A percentile compares a stretch with the other conserved stretches of the same genome.
Conservation (phyloP, 1,140 invertebrate genomes). For the Hyles euphorbiae region DNA sequence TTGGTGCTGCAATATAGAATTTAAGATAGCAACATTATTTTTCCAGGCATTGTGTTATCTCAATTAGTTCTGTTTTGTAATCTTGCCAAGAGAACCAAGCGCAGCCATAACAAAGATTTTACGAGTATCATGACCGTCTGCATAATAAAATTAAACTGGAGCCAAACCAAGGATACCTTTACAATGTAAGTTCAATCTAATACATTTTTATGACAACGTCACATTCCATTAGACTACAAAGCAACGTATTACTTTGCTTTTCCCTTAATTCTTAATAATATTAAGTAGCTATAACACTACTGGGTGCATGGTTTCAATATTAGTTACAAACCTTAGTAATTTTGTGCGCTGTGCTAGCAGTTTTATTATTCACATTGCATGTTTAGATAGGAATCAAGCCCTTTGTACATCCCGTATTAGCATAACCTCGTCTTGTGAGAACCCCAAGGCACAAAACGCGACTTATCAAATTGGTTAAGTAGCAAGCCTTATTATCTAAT, state of each 20-base stretch:
- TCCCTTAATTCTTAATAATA: constrained; percentile 6
- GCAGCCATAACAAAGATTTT: constrained; percentile 6
- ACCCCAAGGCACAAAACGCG: constrained; percentile 1
- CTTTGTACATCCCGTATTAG: constrained; percentile 5
- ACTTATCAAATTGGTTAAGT: constrained; percentile 9
- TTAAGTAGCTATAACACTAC: constrained; percentile 10
- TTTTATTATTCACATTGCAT: constrained; percentile 20
- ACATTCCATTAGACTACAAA: no score
- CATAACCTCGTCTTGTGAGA: neutral
- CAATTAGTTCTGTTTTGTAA: constrained; percentile 3
- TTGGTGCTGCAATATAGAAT: no score
- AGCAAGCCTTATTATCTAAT: constrained; percentile 31
- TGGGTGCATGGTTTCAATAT: constrained; percentile 43
- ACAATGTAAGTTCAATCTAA: neutral
- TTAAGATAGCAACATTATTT: neutral
- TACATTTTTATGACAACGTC: no score
- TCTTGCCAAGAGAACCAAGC: constrained; percentile 6
- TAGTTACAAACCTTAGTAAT: constrained; percentile 24
- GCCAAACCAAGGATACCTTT: neutral
- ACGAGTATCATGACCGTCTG: neutral
- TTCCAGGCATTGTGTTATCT: neutral
- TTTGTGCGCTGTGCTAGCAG: constrained; percentile 35
- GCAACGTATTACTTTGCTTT: neutral
- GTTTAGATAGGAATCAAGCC: neutral
- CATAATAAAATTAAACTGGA: neutral